These are phyloP conservation scores for Astyanax mexicanus DNA, from an alignment of 2,797 vertebrate genomes.

Conservation along the genomic window DNA sequence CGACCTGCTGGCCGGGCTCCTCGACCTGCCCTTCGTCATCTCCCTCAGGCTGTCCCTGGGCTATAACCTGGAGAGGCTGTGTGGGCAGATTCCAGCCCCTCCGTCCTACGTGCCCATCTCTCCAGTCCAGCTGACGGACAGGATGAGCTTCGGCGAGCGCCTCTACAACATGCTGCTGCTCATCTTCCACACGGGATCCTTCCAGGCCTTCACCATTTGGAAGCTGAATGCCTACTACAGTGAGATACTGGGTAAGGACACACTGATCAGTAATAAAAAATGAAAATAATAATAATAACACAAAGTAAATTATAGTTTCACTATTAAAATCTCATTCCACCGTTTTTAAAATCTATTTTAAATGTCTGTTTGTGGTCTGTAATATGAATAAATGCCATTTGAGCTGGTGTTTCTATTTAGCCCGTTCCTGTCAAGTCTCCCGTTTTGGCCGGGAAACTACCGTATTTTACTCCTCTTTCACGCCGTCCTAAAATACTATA, in stretches of 20 bases:
- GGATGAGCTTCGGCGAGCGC: constrained; percentile 77
- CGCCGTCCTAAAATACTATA: no score
- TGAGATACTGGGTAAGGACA: constrained; percentile 74
- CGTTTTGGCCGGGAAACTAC: no score
- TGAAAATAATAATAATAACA: background rate
- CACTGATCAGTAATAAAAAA: no score
- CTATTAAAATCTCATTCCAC: no score
- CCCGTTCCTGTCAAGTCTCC: no score
- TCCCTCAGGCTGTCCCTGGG: constrained; percentile 76
- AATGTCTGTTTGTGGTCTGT: no score
- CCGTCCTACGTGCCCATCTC: constrained; percentile 73
- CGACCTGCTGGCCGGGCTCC: constrained; percentile 58
- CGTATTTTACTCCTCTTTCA: no score
- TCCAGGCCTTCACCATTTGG: background rate
- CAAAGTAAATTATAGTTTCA: no score
- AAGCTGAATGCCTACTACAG: constrained; percentile 75
- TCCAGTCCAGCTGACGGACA: constrained; percentile 73
- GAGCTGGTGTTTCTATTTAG: no score
- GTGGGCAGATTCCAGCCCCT: constrained; percentile 78
- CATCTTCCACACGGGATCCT: constrained; percentile 1
- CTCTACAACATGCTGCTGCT: constrained; percentile 76
- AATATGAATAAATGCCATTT: no score
- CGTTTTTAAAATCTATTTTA: no score
- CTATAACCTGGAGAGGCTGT: constrained; percentile 76
- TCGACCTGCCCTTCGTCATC: constrained; percentile 77